phyloP scores from a whole-genome alignment of 2,888 invertebrate genomes.

The Stratiomys singularior region DNA sequence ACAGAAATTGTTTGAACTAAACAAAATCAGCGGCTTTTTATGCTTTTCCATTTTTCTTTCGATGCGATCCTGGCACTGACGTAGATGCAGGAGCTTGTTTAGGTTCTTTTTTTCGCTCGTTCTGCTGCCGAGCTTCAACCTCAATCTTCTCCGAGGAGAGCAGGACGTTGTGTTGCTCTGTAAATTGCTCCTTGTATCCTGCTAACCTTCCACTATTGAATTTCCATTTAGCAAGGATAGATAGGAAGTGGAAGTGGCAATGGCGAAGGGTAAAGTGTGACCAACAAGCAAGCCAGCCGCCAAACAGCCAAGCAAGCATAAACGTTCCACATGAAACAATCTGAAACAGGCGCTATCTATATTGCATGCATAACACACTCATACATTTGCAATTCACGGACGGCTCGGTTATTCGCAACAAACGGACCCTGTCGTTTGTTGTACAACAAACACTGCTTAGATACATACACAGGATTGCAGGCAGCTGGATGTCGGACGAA shows the following conservation, averaged over 20 bases:
- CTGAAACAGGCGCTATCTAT: not conserved
- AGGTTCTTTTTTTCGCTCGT: no score
- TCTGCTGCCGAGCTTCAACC: no score
- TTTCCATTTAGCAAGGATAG: constrained; percentile 16
- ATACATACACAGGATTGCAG: not conserved
- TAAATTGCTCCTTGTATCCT: constrained; percentile 24
- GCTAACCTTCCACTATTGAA: constrained; percentile 36
- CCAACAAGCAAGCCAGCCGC: not conserved
- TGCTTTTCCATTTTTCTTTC: constrained; percentile 4
- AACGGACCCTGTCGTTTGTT: not conserved
- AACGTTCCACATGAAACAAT: constrained; percentile 27
- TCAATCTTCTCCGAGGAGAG: no score
- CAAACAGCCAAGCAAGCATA: not conserved
- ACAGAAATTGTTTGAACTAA: constrained; percentile 25
- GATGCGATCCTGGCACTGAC: not conserved
- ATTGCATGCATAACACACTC: not conserved
- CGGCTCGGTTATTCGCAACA: not conserved
- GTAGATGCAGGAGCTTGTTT: not conserved
- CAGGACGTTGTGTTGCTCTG: not conserved
- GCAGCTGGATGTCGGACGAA: not conserved
- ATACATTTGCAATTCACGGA: not conserved
- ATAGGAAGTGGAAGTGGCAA: not conserved
- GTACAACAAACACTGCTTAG: not conserved
- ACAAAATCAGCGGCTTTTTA: constrained; percentile 41
- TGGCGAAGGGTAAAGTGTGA: not conserved